Conservation (phyloP, 2,113 vertebrate species). For the Syngnathus scovelli region DNA sequence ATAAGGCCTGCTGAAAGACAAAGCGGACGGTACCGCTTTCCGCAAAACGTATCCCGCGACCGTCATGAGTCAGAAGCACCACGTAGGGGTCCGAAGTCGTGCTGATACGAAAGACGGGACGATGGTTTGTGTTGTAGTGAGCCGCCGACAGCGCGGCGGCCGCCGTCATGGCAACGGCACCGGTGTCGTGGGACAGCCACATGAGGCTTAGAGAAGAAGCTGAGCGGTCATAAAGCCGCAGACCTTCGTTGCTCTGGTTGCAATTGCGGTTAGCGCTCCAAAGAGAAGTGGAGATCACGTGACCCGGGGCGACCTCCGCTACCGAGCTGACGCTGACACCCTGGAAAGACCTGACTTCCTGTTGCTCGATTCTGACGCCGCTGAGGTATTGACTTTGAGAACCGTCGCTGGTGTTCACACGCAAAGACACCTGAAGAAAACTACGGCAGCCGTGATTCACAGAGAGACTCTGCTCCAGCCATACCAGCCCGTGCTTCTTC, state of each 20-base stretch:
- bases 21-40: constrained; percentile 79
- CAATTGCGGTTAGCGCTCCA: constrained; percentile 77
- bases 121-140: constrained; percentile 81
- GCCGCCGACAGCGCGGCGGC: constrained; percentile 70
- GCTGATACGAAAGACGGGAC: constrained; percentile 74
- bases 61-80: constrained; percentile 74
- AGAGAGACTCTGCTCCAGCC: constrained; percentile 79
- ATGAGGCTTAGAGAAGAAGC: constrained; percentile 73
- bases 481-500: constrained; percentile 79
- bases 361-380: constrained; percentile 74
- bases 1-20: constrained; percentile 80
- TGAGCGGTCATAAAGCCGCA: constrained; percentile 68
- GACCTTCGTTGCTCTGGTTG: constrained; percentile 73
- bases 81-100: constrained; percentile 80
- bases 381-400: constrained; percentile 69
- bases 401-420: constrained; percentile 71
- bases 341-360: constrained; percentile 73
- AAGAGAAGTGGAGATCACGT: constrained; percentile 69
- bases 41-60: constrained; percentile 75
- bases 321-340: constrained; percentile 74
- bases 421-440: constrained; percentile 79
- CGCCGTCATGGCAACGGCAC: constrained; percentile 79
- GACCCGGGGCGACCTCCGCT: constrained; percentile 74
- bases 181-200: constrained; percentile 83
- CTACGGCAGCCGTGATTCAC: constrained; percentile 79